Base-by-base conservation (phyloP, 1,140 invertebrate genomes). In the Microvelia longipes region DNA sequence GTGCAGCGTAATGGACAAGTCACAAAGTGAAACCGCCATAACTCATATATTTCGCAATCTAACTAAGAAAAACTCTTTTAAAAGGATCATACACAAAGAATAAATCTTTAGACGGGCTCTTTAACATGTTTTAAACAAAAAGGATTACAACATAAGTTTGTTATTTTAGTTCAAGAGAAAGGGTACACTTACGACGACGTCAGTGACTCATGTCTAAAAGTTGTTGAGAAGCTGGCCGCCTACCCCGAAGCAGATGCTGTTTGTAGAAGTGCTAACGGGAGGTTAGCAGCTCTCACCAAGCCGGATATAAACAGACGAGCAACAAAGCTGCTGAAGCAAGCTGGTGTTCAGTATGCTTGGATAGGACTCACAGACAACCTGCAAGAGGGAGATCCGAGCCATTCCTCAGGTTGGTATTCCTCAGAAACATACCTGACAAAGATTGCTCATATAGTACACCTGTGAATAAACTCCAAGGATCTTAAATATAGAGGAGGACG, bases 341-440 rank as follows among this genome's bases (percentile, higher is more conserved):
- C 71, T 1, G n/a, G 65, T 5, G 69, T 68, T 14, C 71, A 72
- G 35, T 72, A 63, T 26, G 71, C 71, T 28, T 72, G 71, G 71
- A 67, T 72, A 5, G 71, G 71, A 2, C 66, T 70, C 28, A 72
- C 69, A 1, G 71, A 72, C 35, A 62, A 60, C n/a, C 29, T 25
- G 2, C n/a, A 26, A 30, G 71, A 72, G 30, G 71, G 71, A 30
- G 68, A 72, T 28, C 71, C 71, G 0, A n/a, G 28, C 0, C 71
- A 68, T 15, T 64, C 69, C 5, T 60, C 67, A 29, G 71, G 71
- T 64, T 11, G 35, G 35, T 19, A 50, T 50, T 50, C 5, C n/a
- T n/a, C n/a, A n/a, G n/a, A n/a, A n/a, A n/a, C n/a, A n/a, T n/a
- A n/a, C n/a, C n/a, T n/a, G n/a, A n/a, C n/a, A n/a, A n/a, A n/a